Base-by-base conservation (phyloP, 2,113 vertebrate species). In the Vulpes lagopus region DNA sequence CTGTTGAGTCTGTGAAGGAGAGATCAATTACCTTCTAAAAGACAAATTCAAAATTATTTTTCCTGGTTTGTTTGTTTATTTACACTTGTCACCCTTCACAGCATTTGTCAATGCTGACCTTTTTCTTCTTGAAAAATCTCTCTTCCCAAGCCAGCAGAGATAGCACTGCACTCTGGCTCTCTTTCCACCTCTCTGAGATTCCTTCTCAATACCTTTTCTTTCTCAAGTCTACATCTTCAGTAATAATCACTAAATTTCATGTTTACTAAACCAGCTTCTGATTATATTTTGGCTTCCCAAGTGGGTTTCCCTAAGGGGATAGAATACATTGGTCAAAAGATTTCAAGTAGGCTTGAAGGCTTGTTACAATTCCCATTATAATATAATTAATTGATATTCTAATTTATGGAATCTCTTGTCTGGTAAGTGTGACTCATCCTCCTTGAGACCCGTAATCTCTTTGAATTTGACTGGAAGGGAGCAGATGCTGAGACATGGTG, bases 231-330 rank as follows among this genome's bases (percentile, higher is more conserved):
- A 30, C 3, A 9, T 51, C 17, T 69, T 80, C 49, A 30, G n/a
- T 74, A 83, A 69, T 53, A 67, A 51, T 80, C 4, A 93, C 20
- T 43, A 82, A n/a, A 87, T 91, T 80, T 91, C 17, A 30, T 79
- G 43, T 90, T 89, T 71, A 55, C 25, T 49, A 80, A 96, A 9
- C 23, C 27, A 85, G 32, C 11, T 94, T 87, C 53, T 62, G 22
- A 94, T 60, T 94, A 87, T 86, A 81, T 86, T 82, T 94, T 83
- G 87, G 27, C 81, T 91, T 90, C 25, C 38, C 1, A 92, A 19
- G 43, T 71, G 78, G 20, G 27, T 73, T 62, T 79, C 62, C 32
- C 20, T 90, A 43, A 11, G 73, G 64, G 79, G 19, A 80, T 23
- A 93, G 25, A 93, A 84, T 79, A 14, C 22, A 27, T 85, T 59